Conservation (phyloP, 2,113 vertebrate genomes). For the Podocnemis expansa region DNA sequence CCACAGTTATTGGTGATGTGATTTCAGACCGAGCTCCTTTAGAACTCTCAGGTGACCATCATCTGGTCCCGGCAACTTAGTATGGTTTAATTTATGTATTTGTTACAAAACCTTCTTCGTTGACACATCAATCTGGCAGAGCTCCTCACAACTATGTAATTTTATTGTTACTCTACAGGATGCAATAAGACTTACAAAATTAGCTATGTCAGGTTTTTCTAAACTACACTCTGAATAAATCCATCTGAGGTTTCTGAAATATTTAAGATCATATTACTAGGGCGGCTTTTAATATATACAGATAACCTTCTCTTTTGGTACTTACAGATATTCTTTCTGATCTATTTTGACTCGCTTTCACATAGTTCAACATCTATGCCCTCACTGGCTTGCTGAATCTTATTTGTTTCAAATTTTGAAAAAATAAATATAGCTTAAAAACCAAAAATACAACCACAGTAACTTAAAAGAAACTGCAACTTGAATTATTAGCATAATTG, state of each 20-base stretch:
- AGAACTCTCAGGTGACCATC: background rate
- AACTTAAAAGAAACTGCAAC: background rate
- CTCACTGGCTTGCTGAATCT: background rate
- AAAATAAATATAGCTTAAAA: background rate
- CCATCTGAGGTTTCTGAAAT: background rate
- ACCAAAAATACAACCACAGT: fast-evolving
- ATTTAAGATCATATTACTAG: background rate
- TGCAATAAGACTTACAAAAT: background rate
- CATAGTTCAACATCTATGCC: background rate
- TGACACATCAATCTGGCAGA: background rate
- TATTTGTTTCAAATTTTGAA: background rate
- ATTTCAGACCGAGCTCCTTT: background rate
- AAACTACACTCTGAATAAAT: background rate
- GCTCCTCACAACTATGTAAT: background rate
- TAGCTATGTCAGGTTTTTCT: background rate
- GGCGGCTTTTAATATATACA: background rate
- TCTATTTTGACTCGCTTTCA: background rate
- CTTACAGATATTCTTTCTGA: background rate
- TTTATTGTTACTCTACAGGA: background rate
- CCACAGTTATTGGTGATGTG: background rate
- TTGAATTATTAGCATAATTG: background rate
- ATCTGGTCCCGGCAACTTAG: background rate
- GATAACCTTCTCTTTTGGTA: background rate
- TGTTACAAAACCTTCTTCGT: background rate
- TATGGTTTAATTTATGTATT: background rate